Evolutionary conservation across 2,888 invertebrate species (phyloP).

Genomic region (Neocrepidodera transversa): DNA sequence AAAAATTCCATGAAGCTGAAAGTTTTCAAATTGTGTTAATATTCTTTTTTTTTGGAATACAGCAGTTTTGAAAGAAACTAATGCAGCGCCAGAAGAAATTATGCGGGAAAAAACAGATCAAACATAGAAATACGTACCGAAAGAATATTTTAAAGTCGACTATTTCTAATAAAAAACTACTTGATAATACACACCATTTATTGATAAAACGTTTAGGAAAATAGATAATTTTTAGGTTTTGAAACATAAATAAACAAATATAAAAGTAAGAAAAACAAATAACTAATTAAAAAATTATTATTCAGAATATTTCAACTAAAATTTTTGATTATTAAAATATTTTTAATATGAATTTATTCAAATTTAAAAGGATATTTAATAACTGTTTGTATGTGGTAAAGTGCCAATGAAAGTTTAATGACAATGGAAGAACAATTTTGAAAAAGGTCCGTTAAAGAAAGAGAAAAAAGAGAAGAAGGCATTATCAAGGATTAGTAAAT

Average conservation of each 20-base stretch:
- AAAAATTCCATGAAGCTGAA: constrained; percentile 38
- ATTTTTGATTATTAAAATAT: too few relatives aligned
- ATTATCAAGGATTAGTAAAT: too few relatives aligned
- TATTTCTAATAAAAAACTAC: constrained; percentile 29
- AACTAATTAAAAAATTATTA: constrained; percentile 22
- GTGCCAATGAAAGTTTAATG: too few relatives aligned
- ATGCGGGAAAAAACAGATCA: constrained; percentile 25
- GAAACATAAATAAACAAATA: constrained; percentile 24
- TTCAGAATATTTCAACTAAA: constrained; percentile 20
- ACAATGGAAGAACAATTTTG: too few relatives aligned
- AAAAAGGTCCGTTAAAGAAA: too few relatives aligned
- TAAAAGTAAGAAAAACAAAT: constrained; percentile 31
- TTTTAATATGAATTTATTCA: too few relatives aligned
- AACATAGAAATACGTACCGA: constrained; percentile 36
- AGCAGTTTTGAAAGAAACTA: constrained; percentile 11
- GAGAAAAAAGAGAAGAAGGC: too few relatives aligned
- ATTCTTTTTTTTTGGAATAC: constrained; percentile 2
- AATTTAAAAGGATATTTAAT: too few relatives aligned
- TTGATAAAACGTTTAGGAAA: constrained; percentile 41
- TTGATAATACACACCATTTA: constrained; percentile 40
- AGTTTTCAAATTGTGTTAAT: constrained; percentile 32
- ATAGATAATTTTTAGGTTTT: constrained; percentile 30
- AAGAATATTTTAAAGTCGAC: constrained; percentile 10
- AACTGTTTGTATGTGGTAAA: too few relatives aligned
- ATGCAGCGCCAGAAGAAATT: constrained; percentile 20